phyloP scores from a whole-genome alignment of 1,140 invertebrate species.

The Drosophila miranda region DNA sequence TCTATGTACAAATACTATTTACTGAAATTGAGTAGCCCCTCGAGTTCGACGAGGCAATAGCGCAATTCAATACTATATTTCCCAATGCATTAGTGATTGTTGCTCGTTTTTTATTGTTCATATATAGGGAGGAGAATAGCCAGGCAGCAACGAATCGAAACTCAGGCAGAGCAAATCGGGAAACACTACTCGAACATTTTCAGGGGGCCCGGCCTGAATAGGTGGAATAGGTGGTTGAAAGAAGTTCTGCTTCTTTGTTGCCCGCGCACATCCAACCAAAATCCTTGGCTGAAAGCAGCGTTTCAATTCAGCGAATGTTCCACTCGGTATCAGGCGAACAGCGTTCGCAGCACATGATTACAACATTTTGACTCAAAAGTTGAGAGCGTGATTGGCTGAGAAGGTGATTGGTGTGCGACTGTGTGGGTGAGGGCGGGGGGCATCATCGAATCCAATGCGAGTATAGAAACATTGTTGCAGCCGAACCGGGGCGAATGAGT shows the following conservation, averaged over 20 bases:
- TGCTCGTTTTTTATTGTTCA: no score
- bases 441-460: constrained; percentile 33
- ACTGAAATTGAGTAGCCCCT: no score
- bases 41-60: no score
- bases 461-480: constrained; percentile 64
- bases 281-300: constrained; percentile 79
- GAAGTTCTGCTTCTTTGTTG: constrained; percentile 81
- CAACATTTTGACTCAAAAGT: constrained; percentile 67
- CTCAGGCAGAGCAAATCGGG: no score
- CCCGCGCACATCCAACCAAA: constrained; percentile 75
- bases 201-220: no score
- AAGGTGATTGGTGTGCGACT: constrained; percentile 33
- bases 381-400: constrained; percentile 74
- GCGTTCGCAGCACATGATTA: constrained; percentile 52
- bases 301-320: constrained; percentile 82
- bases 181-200: no score
- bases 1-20: no score
- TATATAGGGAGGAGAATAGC: no score
- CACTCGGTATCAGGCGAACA: constrained; percentile 78
- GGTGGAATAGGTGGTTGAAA: constrained; percentile 54
- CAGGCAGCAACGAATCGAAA: no score
- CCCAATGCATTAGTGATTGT: no score
- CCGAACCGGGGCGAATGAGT: constrained; percentile 11
- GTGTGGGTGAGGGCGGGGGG: constrained; percentile 13
- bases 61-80: no score